phyloP scores from a whole-genome alignment of 2,888 invertebrate genomes.

The Deilephila elpenor region DNA sequence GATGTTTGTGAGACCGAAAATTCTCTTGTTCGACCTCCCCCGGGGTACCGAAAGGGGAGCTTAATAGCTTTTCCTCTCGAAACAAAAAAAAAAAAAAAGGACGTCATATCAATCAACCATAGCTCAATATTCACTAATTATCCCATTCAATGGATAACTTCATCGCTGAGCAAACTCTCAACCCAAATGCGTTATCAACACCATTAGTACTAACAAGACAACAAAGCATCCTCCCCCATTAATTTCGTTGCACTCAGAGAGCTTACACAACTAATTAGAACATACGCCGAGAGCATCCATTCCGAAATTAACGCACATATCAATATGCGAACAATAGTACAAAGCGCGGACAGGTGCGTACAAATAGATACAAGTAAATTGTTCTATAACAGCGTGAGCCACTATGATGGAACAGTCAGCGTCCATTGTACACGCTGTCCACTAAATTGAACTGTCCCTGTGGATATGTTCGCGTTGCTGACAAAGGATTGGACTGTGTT shows the following conservation, averaged over 20 bases:
- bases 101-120: background rate
- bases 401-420: slow-evolving; percentile 49
- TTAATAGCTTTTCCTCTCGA: too few species aligned
- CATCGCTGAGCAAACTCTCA: slow-evolving; percentile 13
- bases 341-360: background rate
- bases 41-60: too few species aligned
- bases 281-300: slow-evolving; percentile 3
- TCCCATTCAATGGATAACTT: background rate
- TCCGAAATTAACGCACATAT: slow-evolving; percentile 6
- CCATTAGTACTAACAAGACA: background rate
- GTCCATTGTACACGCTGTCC: slow-evolving; percentile 47
- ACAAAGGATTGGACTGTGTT: background rate
- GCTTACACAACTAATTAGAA: slow-evolving; percentile 22
- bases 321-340: background rate
- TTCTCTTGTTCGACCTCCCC: too few species aligned
- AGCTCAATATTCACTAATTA: background rate
- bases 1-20: too few species aligned
- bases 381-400: slow-evolving; percentile 38
- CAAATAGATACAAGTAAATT: slow-evolving; percentile 39
- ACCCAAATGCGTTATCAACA: slow-evolving; percentile 6
- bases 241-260: background rate
- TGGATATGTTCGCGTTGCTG: slow-evolving; percentile 28
- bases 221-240: slow-evolving; percentile 3
- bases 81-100: too few species aligned
- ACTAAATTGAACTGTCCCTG: slow-evolving; percentile 49